These are phyloP conservation scores for Cololabis saira DNA, from an alignment of 2,113 vertebrate genomes.

Conservation along the genomic window DNA sequence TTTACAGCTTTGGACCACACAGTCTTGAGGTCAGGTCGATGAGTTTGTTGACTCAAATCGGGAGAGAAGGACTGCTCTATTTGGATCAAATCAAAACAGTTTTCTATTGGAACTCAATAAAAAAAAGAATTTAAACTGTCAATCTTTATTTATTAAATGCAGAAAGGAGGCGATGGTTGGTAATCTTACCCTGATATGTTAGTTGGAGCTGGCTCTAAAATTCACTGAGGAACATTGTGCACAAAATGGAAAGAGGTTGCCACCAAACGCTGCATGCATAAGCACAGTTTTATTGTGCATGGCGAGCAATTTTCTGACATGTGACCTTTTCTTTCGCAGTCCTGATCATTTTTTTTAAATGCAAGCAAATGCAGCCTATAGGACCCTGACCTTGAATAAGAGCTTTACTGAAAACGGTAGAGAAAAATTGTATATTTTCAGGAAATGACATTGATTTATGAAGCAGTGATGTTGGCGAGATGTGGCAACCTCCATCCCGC, in stretches of 20 bases:
- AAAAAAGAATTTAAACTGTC: too few species aligned
- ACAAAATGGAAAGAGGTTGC: neutral
- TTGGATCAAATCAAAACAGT: too few species aligned
- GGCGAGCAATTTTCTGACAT: neutral
- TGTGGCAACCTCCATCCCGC: too few species aligned
- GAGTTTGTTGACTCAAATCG: neutral
- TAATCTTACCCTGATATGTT: too few species aligned
- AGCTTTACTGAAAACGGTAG: too few species aligned
- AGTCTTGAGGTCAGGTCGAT: neutral
- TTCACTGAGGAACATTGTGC: neutral
- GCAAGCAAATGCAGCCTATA: too few species aligned
- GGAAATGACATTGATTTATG: too few species aligned
- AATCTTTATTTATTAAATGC: neutral
- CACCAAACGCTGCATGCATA: slow-evolving; percentile 4
- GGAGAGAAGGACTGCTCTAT: too few species aligned
- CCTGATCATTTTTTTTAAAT: neutral
- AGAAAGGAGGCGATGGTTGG: neutral
- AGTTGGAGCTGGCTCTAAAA: neutral
- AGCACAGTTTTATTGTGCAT: slow-evolving; percentile 2
- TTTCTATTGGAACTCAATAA: too few species aligned
- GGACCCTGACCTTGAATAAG: too few species aligned
- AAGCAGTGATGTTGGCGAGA: too few species aligned
- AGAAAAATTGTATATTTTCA: too few species aligned
- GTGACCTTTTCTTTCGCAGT: slow-evolving; percentile 5
- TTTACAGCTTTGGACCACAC: neutral